Percentiles rank a stretch among this genome's conserved stretches.
These are phyloP conservation scores for Cyrtorhinus lividipennis DNA, from an alignment of 1,140 invertebrate species.

Conservation along the genomic window DNA sequence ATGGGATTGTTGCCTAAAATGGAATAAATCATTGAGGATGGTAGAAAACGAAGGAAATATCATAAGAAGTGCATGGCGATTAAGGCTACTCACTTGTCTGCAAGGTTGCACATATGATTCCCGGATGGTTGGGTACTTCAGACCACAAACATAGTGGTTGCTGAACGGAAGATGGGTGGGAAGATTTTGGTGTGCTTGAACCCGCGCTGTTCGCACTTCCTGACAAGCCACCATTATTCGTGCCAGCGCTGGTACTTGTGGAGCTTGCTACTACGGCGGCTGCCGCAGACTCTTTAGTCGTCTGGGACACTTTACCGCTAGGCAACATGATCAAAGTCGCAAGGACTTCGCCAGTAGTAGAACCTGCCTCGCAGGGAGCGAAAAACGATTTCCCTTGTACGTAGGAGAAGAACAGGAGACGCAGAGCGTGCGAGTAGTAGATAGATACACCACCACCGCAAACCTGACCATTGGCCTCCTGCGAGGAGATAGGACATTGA, in stretches of 20 bases:
- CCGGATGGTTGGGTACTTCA: conserved; percentile 87
- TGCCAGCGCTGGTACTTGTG: conserved; percentile 11
- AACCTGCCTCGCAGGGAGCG: conserved; percentile 56
- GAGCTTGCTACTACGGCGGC: conserved; percentile 18
- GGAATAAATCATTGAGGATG: conserved; percentile 11
- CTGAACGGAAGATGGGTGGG: conserved; percentile 26
- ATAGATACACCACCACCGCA: conserved; percentile 88
- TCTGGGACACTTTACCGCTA: conserved; percentile 29
- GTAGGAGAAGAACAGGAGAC: conserved; percentile 90
- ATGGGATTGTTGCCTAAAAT: conserved; percentile 75
- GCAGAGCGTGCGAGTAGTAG: conserved; percentile 88
- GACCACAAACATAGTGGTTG: conserved; percentile 94
- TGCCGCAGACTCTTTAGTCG: conserved; percentile 26
- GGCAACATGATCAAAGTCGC: conserved; percentile 24
- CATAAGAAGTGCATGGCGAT: not conserved
- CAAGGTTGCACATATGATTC: conserved; percentile 78
- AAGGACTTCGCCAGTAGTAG: conserved; percentile 15
- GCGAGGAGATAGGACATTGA: conserved; percentile 18
- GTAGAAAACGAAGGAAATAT: not conserved
- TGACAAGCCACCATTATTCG: conserved; percentile 30
- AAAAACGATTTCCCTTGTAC: conserved; percentile 84
- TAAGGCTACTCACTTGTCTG: conserved; percentile 44
- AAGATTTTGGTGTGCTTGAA: conserved; percentile 35
- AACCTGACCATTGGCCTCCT: conserved; percentile 68
- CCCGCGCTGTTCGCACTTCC: conserved; percentile 84